These are phyloP conservation scores for Sebastes diaconus DNA, from an alignment of 2,797 vertebrate species.

Conservation along the genomic window DNA sequence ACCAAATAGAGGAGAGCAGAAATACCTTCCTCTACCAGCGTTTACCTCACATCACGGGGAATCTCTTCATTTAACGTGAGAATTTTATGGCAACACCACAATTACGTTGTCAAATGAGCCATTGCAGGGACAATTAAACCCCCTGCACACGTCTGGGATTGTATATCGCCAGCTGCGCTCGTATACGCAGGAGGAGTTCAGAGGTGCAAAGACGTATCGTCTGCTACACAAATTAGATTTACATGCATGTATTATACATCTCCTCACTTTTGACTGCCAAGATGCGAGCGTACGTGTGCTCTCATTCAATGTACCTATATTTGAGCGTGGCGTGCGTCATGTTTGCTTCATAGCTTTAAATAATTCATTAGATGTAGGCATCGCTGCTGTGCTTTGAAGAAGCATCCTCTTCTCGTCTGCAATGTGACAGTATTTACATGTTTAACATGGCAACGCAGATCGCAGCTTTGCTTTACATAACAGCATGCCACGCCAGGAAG, in stretches of 20 bases:
- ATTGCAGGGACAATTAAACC: conserved; percentile 30
- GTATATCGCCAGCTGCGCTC: background rate
- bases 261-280: background rate
- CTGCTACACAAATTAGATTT: conserved; percentile 32
- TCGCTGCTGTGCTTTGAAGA: conserved; percentile 51
- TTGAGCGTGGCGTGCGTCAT: conserved; percentile 22
- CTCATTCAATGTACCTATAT: conserved; percentile 26
- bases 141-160: background rate
- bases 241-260: conserved; percentile 38
- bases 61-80: conserved; percentile 33
- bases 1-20: background rate
- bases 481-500: conserved; percentile 5
- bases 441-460: conserved; percentile 20
- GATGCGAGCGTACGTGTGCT: background rate
- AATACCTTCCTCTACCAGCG: background rate
- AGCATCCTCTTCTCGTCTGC: conserved; percentile 34
- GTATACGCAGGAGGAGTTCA: background rate
- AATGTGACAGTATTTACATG: conserved; percentile 55
- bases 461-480: conserved; percentile 34
- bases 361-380: conserved; percentile 57
- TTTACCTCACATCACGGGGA: conserved; percentile 7
- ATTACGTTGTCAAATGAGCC: conserved; percentile 45
- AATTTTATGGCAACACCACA: conserved; percentile 33
- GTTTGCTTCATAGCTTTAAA: conserved; percentile 52
- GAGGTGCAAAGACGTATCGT: background rate